These are phyloP conservation scores for Sialis lutaria DNA, from an alignment of 2,888 invertebrate species.

Conservation along the genomic window DNA sequence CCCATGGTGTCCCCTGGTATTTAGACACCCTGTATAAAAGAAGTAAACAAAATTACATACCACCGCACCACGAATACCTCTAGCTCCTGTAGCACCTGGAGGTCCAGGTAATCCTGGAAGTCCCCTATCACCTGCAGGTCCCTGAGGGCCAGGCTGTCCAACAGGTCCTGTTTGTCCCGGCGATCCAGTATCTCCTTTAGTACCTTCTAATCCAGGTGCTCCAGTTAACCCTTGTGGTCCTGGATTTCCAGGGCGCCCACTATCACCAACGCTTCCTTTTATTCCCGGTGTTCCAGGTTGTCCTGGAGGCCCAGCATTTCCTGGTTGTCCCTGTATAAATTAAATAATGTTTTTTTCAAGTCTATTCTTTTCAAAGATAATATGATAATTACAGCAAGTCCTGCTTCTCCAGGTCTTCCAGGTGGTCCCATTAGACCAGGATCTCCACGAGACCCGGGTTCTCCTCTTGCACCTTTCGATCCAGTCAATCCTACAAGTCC, in stretches of 20 bases:
- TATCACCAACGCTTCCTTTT: constrained; percentile 54
- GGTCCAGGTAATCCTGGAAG: constrained; percentile 44
- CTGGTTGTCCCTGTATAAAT: constrained; percentile 45
- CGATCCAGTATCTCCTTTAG: constrained; percentile 56
- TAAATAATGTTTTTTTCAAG: background rate
- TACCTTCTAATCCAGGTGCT: constrained; percentile 49
- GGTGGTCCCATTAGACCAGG: constrained; percentile 56
- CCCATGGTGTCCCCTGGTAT: too few relatives aligned
- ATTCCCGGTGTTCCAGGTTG: constrained; percentile 45
- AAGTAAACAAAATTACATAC: constrained; percentile 22
- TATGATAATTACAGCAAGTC: constrained; percentile 37
- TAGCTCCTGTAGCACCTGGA: constrained; percentile 41
- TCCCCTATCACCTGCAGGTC: constrained; percentile 48
- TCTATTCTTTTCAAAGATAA: background rate
- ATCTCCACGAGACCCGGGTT: constrained; percentile 60
- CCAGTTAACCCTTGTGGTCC: constrained; percentile 57
- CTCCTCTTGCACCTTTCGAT: constrained; percentile 57
- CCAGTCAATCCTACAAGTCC: constrained; percentile 45
- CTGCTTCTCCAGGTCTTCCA: constrained; percentile 60
- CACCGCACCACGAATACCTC: constrained; percentile 44
- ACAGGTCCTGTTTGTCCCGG: constrained; percentile 50
- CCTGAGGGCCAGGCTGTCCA: constrained; percentile 53
- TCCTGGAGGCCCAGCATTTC: constrained; percentile 49
- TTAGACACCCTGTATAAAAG: too few relatives aligned
- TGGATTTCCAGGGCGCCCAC: constrained; percentile 45